phyloP scores from a whole-genome alignment of 2,113 vertebrate species.

The Lampris incognitus region DNA sequence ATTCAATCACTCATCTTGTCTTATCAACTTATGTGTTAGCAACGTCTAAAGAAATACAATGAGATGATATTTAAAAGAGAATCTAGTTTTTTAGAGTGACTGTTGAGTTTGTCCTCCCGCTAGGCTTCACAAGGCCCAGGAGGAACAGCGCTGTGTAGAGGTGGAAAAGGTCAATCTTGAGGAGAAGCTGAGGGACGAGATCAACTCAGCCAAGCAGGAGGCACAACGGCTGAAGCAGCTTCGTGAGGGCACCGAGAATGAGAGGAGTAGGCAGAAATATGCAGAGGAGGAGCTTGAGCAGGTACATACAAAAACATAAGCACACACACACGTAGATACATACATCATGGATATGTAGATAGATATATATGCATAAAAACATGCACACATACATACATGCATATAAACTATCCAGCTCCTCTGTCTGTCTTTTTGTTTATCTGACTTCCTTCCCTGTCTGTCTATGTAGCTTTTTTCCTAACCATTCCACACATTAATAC shows the following conservation, averaged over 20 bases:
- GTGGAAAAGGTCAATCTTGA: constrained; percentile 94
- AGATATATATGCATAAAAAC: no score
- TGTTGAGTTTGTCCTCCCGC: neutral
- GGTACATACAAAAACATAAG: constrained; percentile 70
- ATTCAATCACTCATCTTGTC: no score
- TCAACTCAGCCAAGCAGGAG: constrained; percentile 90
- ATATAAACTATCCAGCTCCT: no score
- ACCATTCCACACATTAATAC: no score
- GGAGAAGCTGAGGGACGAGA: constrained; percentile 91
- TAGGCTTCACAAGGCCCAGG: constrained; percentile 93
- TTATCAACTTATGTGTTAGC: no score
- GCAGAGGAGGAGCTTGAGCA: constrained; percentile 95
- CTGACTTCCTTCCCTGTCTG: neutral
- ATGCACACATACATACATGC: no score
- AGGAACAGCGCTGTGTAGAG: constrained; percentile 91
- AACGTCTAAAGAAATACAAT: no score
- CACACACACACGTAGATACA: no score
- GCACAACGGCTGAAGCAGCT: constrained; percentile 88
- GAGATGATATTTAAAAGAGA: no score
- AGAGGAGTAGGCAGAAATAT: constrained; percentile 91
- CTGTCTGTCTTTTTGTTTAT: neutral
- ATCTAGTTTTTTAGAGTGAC: constrained; percentile 14
- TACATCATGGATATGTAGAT: no score
- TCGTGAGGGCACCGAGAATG: constrained; percentile 89
- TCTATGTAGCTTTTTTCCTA: neutral